Conservation (phyloP, 1,140 invertebrate species). For the Heterodera carotae region DNA sequence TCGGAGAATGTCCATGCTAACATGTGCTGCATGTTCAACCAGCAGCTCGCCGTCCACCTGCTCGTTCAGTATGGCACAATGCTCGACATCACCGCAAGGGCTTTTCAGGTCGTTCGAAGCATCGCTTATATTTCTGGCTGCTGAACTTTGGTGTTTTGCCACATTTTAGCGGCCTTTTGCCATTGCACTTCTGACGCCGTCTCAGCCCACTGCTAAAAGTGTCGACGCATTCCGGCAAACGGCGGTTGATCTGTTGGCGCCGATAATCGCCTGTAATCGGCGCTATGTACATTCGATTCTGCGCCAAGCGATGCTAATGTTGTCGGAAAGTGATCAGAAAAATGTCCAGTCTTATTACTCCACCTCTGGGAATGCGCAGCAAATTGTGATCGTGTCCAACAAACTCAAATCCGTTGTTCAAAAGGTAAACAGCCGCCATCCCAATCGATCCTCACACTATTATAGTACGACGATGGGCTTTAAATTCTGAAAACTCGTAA, state of each 20-base stretch:
- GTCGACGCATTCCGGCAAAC: slow-evolving; percentile 35
- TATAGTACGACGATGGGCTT: too few relatives aligned
- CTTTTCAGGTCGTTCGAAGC: slow-evolving; percentile 57
- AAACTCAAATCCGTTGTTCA: slow-evolving; percentile 48
- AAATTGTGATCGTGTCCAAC: slow-evolving; percentile 26
- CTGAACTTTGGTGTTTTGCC: background rate
- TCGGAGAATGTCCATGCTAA: slow-evolving; percentile 59
- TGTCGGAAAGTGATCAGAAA: slow-evolving; percentile 37
- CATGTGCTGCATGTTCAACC: slow-evolving; percentile 47
- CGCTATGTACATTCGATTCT: slow-evolving; percentile 43
- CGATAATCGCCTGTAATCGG: slow-evolving; percentile 55
- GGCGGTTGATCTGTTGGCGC: slow-evolving; percentile 38
- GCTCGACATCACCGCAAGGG: slow-evolving; percentile 54
- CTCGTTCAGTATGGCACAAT: slow-evolving; percentile 53
- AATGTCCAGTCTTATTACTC: slow-evolving; percentile 47
- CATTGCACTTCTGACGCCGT: slow-evolving; percentile 43
- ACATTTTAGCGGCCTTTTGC: slow-evolving; percentile 58
- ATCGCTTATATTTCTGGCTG: background rate
- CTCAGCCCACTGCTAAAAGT: slow-evolving; percentile 39
- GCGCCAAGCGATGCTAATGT: slow-evolving; percentile 34
- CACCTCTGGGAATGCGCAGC: slow-evolving; percentile 23
- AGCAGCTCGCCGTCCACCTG: slow-evolving; percentile 50
- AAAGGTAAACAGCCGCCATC: slow-evolving; percentile 34
- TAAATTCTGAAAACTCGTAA: too few relatives aligned
- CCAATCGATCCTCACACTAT: too few relatives aligned